phyloP scores from a whole-genome alignment of 2,888 invertebrate species.

The Eueremaeus valkanovi region DNA sequence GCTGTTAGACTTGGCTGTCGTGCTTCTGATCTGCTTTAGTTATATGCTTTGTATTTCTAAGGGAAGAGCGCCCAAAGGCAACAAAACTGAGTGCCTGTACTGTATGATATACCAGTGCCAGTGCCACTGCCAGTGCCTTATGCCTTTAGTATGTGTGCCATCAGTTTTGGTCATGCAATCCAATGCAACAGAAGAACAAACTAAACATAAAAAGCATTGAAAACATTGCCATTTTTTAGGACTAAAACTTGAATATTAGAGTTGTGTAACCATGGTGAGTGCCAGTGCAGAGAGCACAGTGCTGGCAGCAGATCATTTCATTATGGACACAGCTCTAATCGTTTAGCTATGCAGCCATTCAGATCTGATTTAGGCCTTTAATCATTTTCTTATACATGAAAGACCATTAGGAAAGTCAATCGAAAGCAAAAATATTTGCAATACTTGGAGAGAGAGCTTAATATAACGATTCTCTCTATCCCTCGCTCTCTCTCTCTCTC shows the following conservation, averaged over 20 bases:
- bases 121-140: too few relatives aligned
- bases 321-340: conserved; percentile 30
- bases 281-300: not conserved
- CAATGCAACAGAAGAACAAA: conserved; percentile 21
- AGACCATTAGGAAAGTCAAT: conserved; percentile 31
- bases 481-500: not conserved
- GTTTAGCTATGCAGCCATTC: conserved; percentile 30
- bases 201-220: conserved; percentile 12
- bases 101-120: not conserved
- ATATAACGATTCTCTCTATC: conserved; percentile 17
- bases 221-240: conserved; percentile 5
- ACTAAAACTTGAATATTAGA: not conserved
- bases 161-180: conserved; percentile 22
- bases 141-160: not conserved
- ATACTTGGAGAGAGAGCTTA: conserved; percentile 4
- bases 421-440: conserved; percentile 28
- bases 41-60: not conserved
- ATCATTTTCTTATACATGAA: conserved; percentile 33
- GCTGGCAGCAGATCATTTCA: conserved; percentile 16
- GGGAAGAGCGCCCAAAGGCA: not conserved
- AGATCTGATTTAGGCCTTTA: conserved; percentile 32
- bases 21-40: too few relatives aligned
- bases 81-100: conserved; percentile 7
- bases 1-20: conserved; percentile 4
- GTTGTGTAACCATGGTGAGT: not conserved